These are phyloP conservation scores for Parnassius smintheus DNA, from an alignment of 2,888 invertebrate species.

Conservation along the genomic window DNA sequence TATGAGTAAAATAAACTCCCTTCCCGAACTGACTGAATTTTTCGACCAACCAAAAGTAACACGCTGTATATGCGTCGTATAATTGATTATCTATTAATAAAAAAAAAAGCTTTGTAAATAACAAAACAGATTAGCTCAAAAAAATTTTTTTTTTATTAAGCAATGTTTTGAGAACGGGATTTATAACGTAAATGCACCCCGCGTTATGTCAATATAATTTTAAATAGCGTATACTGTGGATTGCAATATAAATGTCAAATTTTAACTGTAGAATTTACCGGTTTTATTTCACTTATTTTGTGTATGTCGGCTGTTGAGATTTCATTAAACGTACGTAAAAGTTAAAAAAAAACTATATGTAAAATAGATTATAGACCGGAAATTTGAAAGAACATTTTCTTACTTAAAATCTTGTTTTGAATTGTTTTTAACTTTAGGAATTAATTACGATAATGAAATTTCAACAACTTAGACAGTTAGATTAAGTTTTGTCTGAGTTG, in stretches of 20 bases:
- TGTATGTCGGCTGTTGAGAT: slow-evolving; percentile 10
- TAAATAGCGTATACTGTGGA: background rate
- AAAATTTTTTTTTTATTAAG: background rate
- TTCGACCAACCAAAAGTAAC: background rate
- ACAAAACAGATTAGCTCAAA: background rate
- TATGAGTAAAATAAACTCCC: no score
- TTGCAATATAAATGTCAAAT: background rate
- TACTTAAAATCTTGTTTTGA: no score
- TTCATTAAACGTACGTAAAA: background rate
- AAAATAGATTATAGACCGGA: no score
- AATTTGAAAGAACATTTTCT: no score
- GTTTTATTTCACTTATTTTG: background rate
- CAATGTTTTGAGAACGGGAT: background rate
- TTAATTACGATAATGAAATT: no score
- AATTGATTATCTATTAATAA: background rate
- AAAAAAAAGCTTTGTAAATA: background rate
- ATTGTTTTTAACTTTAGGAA: no score
- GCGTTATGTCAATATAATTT: no score
- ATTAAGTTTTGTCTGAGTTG: slow-evolving; percentile 3
- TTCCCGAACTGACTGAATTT: background rate
- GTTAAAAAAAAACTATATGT: no score
- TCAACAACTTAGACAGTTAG: background rate
- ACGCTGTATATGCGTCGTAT: slow-evolving; percentile 1
- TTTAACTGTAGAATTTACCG: background rate
- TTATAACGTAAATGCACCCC: background rate